These are phyloP conservation scores for Hirtodrosophila duncani DNA, from an alignment of 2,888 invertebrate species.

Conservation along the genomic window DNA sequence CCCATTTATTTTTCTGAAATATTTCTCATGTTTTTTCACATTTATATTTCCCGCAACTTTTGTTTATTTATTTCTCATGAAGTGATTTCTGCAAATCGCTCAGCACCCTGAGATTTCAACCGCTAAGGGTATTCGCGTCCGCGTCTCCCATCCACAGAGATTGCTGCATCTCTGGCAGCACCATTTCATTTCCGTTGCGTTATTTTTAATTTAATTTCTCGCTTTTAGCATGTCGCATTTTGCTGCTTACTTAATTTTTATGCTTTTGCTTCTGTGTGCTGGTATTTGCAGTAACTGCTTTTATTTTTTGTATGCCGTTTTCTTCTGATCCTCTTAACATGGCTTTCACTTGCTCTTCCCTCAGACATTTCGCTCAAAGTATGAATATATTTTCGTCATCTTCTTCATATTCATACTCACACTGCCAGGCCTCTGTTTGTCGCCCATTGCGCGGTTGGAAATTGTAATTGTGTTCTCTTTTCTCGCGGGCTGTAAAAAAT, in stretches of 20 bases:
- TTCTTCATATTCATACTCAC: conserved; percentile 10
- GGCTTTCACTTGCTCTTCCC: too few species aligned
- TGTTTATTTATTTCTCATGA: too few species aligned
- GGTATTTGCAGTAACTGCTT: conserved; percentile 15
- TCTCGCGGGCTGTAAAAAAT: conserved; percentile 66
- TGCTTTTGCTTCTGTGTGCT: conserved; percentile 19
- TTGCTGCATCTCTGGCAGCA: conserved; percentile 20
- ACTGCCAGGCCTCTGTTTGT: too few species aligned
- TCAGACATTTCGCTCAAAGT: conserved; percentile 53
- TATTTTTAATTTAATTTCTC: conserved; percentile 67
- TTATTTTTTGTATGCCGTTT: conserved; percentile 5
- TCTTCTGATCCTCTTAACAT: conserved; percentile 60
- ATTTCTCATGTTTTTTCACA: too few species aligned
- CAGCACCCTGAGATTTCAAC: too few species aligned
- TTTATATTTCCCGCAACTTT: too few species aligned
- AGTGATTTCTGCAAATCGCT: too few species aligned
- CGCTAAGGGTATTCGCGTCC: too few species aligned
- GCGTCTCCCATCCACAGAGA: too few species aligned
- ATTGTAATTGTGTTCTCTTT: conserved; percentile 62
- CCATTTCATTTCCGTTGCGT: conserved; percentile 66
- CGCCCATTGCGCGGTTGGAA: conserved; percentile 32
- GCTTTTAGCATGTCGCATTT: conserved; percentile 37
- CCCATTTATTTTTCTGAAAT: too few species aligned
- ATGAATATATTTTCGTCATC: conserved; percentile 29
- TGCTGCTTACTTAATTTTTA: conserved; percentile 37